Percentiles rank a stretch among this genome's conserved stretches.
Evolutionary conservation across 2,113 vertebrate genomes (phyloP).

Genomic region (Actenoides lindsayi): DNA sequence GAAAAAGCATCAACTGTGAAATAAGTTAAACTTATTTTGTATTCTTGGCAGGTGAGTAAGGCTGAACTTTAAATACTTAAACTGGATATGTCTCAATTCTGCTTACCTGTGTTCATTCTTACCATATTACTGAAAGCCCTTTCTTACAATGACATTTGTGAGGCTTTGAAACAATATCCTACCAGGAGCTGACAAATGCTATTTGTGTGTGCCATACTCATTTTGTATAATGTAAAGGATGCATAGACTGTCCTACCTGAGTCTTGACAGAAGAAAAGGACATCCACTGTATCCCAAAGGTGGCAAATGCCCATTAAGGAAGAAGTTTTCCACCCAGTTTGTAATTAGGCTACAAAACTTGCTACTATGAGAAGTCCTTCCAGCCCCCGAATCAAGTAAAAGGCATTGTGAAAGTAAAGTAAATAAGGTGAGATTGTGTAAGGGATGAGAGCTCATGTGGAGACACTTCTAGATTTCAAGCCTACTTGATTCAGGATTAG

Average conservation of each 20-base stretch:
- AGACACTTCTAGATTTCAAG: background rate
- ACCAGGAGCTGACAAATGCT: background rate
- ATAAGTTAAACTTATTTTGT: background rate
- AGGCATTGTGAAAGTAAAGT: background rate
- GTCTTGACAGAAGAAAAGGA: background rate
- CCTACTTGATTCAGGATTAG: background rate
- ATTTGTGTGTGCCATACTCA: background rate
- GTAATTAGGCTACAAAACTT: background rate
- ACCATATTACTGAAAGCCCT: background rate
- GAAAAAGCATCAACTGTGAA: background rate
- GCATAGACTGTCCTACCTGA: background rate
- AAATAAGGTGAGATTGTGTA: background rate
- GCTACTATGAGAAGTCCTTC: rapidly evolving
- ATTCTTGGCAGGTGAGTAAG: background rate
- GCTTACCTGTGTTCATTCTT: background rate
- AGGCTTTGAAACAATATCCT: background rate
- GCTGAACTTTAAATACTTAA: background rate
- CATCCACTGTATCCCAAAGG: background rate
- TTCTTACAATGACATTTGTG: background rate
- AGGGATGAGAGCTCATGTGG: background rate
- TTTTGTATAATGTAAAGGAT: background rate
- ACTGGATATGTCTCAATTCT: background rate
- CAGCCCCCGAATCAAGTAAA: background rate
- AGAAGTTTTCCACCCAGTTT: background rate
- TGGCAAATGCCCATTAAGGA: background rate